Evolutionary conservation across 2,113 vertebrate genomes (phyloP).

Genomic region (Alligator mississippiensis): DNA sequence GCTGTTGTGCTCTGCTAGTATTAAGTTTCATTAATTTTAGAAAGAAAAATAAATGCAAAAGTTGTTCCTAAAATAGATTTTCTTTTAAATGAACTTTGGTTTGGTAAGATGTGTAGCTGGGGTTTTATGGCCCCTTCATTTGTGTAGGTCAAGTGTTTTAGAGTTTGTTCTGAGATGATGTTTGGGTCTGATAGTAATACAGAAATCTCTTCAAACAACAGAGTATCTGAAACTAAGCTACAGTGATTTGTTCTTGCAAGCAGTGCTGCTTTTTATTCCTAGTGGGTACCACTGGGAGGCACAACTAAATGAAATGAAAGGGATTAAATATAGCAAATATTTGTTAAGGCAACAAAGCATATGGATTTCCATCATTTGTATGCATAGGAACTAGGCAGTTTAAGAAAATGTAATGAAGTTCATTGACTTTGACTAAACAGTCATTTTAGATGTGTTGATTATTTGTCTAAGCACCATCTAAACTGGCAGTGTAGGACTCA

Average conservation of each 20-base stretch:
- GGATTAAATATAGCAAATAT: not conserved
- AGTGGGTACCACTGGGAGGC: not conserved
- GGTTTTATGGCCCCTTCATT: not conserved
- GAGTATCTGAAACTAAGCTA: constrained; percentile 1
- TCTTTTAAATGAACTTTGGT: constrained; percentile 26
- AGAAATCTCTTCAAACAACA: constrained; percentile 26
- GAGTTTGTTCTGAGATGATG: constrained; percentile 20
- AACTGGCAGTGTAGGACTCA: not conserved
- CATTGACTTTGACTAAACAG: not conserved
- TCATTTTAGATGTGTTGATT: constrained; percentile 22
- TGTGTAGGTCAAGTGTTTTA: constrained; percentile 14
- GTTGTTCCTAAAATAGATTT: constrained; percentile 11
- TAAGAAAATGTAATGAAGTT: constrained; percentile 2
- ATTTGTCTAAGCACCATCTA: constrained; percentile 5
- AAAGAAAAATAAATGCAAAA: constrained; percentile 6
- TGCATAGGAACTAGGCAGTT: not conserved
- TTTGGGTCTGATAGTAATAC: constrained; percentile 23
- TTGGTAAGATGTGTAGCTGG: not conserved
- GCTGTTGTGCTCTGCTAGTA: constrained; percentile 65
- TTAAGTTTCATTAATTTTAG: constrained; percentile 41
- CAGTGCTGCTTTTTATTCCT: constrained; percentile 6
- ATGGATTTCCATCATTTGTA: not conserved
- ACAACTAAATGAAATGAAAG: not conserved
- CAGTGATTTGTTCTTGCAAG: constrained; percentile 10
- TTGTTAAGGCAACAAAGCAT: not conserved